These are phyloP conservation scores for Ageneiosus marmoratus DNA, from an alignment of 2,113 vertebrate species.

Conservation along the genomic window DNA sequence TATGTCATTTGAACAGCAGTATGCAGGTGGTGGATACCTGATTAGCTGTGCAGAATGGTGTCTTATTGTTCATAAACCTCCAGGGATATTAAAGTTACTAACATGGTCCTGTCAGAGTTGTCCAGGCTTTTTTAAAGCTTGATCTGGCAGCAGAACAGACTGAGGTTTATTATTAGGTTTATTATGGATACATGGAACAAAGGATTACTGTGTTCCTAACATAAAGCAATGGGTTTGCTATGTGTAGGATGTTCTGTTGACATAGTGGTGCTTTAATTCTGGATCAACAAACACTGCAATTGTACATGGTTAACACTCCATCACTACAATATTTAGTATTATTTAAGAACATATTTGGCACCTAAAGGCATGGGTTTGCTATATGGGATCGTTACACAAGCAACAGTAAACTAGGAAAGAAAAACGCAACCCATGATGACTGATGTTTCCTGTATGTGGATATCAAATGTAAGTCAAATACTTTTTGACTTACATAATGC, in stretches of 20 bases:
- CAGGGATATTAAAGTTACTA: not conserved
- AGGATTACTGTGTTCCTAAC: not conserved
- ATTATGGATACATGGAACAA: not conserved
- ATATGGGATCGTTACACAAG: not conserved
- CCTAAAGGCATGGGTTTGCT: not conserved
- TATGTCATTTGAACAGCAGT: too few relatives aligned
- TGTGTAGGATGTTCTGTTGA: not conserved
- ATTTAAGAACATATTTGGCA: not conserved
- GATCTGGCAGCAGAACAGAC: not conserved
- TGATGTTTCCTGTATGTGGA: constrained; percentile 1
- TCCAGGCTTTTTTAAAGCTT: not conserved
- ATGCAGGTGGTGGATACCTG: not conserved
- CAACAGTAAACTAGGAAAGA: not conserved
- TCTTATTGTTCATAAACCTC: not conserved
- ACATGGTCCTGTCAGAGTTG: not conserved
- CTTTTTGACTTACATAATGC: too few relatives aligned
- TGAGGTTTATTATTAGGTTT: not conserved
- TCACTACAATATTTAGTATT: not conserved
- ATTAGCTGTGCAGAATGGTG: not conserved
- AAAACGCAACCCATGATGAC: not conserved
- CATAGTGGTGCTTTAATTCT: not conserved
- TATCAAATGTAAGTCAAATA: not conserved
- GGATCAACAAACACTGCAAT: not conserved
- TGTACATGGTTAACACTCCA: not conserved
- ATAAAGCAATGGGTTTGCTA: not conserved